These are phyloP conservation scores for Drosophila mimica DNA, from an alignment of 2,888 invertebrate genomes.

Conservation along the genomic window DNA sequence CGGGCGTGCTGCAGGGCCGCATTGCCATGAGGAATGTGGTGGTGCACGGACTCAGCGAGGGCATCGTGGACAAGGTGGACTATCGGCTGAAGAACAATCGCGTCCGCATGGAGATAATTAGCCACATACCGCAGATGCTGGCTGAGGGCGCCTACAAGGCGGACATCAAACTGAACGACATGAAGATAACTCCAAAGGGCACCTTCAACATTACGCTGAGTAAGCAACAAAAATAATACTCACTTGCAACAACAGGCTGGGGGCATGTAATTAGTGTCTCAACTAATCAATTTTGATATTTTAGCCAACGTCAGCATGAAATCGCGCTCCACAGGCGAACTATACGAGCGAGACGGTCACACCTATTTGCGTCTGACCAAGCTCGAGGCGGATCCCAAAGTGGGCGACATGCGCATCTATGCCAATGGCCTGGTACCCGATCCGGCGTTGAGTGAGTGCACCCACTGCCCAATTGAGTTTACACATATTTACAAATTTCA, in stretches of 20 bases:
- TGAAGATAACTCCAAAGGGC: constrained; percentile 88
- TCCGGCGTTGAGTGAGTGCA: constrained; percentile 88
- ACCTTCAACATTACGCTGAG: constrained; percentile 87
- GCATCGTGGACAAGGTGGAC: constrained; percentile 87
- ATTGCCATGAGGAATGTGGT: constrained; percentile 86
- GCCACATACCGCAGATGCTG: constrained; percentile 86
- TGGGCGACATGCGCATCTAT: constrained; percentile 87
- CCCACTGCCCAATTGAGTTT: neutral
- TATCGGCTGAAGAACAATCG: constrained; percentile 80
- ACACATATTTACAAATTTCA: neutral
- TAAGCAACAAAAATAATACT: constrained; percentile 72
- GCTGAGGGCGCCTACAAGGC: constrained; percentile 88
- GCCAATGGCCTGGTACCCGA: constrained; percentile 88
- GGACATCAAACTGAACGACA: constrained; percentile 87
- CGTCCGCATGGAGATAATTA: constrained; percentile 87
- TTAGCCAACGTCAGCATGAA: constrained; percentile 87
- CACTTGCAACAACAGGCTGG: neutral
- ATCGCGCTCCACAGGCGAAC: constrained; percentile 87
- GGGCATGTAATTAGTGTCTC: constrained; percentile 11
- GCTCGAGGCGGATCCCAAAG: constrained; percentile 88
- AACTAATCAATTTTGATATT: constrained; percentile 19
- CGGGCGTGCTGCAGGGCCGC: constrained; percentile 78
- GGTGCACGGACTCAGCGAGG: constrained; percentile 86
- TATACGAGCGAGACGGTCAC: constrained; percentile 86
- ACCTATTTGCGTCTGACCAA: constrained; percentile 87